These are phyloP conservation scores for Platerodrilus igneus DNA, from an alignment of 2,888 invertebrate species.

Conservation along the genomic window DNA sequence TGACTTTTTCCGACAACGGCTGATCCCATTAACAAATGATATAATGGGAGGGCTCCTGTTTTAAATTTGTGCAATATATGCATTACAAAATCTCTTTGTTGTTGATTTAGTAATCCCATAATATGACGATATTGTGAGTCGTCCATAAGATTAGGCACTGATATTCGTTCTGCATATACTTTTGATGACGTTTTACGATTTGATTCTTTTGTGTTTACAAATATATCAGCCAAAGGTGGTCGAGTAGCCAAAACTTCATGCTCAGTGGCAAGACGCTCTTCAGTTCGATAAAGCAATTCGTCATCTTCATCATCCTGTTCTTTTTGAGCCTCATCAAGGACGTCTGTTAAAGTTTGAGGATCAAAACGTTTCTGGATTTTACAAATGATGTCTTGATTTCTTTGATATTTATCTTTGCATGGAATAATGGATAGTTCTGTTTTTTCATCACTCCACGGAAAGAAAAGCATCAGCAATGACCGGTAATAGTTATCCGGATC, in stretches of 20 bases:
- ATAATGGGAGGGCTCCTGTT: background rate
- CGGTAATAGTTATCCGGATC: slow-evolving; percentile 1
- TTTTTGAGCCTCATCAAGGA: too few species aligned
- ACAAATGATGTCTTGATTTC: background rate
- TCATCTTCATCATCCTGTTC: too few species aligned
- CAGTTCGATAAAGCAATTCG: background rate
- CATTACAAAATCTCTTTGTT: slow-evolving; percentile 2
- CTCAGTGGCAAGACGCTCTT: background rate
- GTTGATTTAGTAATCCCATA: background rate
- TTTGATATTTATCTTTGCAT: background rate
- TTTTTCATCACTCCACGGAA: slow-evolving; percentile 2
- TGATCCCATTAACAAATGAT: background rate
- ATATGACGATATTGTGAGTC: background rate
- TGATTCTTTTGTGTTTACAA: background rate
- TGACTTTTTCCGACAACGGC: slow-evolving; percentile 3
- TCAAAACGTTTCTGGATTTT: background rate
- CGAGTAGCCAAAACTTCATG: slow-evolving; percentile 1
- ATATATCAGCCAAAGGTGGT: background rate
- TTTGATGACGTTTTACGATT: background rate
- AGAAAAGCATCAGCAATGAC: background rate
- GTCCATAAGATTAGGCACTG: background rate
- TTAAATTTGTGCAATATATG: background rate
- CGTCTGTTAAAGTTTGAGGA: background rate
- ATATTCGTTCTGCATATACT: background rate
- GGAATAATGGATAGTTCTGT: background rate